Evolutionary conservation across 1,140 invertebrate genomes (phyloP).

Genomic region (Drosophila tropicalis): DNA sequence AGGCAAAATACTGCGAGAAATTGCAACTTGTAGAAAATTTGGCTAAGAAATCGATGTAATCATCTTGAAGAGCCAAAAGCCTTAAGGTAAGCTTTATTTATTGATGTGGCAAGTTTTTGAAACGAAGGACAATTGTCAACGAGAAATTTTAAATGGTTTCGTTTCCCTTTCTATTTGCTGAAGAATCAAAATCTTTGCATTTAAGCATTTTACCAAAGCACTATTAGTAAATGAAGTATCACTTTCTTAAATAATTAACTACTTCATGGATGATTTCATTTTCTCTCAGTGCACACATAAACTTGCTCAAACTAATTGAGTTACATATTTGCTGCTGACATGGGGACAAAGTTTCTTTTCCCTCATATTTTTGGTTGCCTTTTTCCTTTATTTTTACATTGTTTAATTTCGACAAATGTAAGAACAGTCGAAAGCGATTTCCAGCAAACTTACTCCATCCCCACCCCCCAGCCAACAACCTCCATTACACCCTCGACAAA

Average conservation of each 20-base stretch:
- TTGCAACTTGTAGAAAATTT: background rate
- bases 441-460: constrained; percentile 31
- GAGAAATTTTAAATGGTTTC: too few relatives aligned
- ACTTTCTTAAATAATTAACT: too few relatives aligned
- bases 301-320: constrained; percentile 72
- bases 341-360: constrained; percentile 69
- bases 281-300: constrained; percentile 16
- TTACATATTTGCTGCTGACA: constrained; percentile 73
- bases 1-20: constrained; percentile 1
- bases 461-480: background rate
- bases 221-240: too few relatives aligned
- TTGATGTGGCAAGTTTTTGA: too few relatives aligned
- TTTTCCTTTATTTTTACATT: constrained; percentile 69
- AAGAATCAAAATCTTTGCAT: too few relatives aligned
- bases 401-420: constrained; percentile 79
- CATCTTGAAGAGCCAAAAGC: too few relatives aligned
- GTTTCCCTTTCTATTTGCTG: too few relatives aligned
- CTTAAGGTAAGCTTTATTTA: too few relatives aligned
- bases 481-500: background rate
- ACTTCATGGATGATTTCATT: background rate
- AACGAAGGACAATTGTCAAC: too few relatives aligned
- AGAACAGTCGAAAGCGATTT: constrained; percentile 70
- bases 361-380: constrained; percentile 29
- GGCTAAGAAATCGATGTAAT: too few relatives aligned
- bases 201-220: too few relatives aligned